Percentiles rank a stretch among this genome's conserved stretches.
Conservation (phyloP, 2,797 vertebrate genomes). For the Brachyalestes nurse region DNA sequence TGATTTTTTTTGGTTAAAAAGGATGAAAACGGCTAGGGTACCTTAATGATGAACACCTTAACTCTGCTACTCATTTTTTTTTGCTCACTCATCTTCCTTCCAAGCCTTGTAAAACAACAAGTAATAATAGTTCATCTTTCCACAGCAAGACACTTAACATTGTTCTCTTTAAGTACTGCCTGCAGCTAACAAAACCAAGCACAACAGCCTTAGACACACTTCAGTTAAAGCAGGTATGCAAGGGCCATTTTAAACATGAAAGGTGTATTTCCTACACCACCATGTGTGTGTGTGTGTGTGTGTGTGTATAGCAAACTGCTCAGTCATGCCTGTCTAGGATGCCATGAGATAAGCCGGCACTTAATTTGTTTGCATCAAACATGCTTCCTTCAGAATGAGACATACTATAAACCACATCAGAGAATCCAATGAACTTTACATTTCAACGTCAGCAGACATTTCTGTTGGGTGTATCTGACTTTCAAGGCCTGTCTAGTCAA, state of each 20-base stretch:
- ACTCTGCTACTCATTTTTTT: not conserved
- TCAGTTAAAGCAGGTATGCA: slow-evolving; percentile 8
- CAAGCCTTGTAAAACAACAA: slow-evolving; percentile 28
- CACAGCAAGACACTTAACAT: slow-evolving; percentile 36
- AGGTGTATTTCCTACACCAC: not conserved
- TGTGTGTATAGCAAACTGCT: slow-evolving; percentile 9
- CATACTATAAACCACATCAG: slow-evolving; percentile 2
- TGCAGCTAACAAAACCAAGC: slow-evolving; percentile 38
- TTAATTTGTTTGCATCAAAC: slow-evolving; percentile 2
- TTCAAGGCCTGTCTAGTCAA: not conserved
- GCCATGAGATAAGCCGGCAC: not conserved
- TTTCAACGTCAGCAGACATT: not conserved
- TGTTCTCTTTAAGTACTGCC: slow-evolving; percentile 40
- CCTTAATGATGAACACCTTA: not conserved
- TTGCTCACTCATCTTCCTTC: not conserved
- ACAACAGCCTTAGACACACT: not conserved
- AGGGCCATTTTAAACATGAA: slow-evolving; percentile 3
- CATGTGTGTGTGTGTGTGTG: not conserved
- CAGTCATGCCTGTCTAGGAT: slow-evolving; percentile 4
- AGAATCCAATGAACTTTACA: not conserved
- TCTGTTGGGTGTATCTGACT: slow-evolving; percentile 3
- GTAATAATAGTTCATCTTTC: slow-evolving; percentile 42
- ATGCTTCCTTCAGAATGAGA: not conserved
- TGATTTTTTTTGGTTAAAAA: no score
- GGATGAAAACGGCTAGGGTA: no score